Evolutionary conservation across 2,888 invertebrate species (phyloP), one percentile per base, ranked within the genome.

Genomic region (Phorcus lineatus): DNA sequence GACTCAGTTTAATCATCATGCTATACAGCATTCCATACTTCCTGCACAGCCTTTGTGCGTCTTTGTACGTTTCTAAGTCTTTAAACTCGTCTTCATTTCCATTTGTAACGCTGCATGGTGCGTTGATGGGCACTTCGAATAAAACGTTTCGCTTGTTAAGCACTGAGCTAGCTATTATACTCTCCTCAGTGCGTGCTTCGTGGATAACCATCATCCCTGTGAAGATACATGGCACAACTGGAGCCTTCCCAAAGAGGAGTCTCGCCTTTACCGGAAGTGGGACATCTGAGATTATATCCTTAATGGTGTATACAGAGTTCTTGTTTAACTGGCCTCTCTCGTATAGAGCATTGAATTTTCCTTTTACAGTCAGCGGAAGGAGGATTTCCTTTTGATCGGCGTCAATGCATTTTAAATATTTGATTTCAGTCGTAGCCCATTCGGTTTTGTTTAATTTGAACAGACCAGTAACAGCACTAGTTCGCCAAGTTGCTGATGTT

Each of bases 241-340:
- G 91, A 0, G 89, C 86, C 79, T 90, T 91, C 9, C 91, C 91
- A 80, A 85, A 91, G 24, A 91, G 84, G 54, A 91, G 85, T 24
- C 90, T 80, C 9, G 89, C 90, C 81, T 88, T 90, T n/a, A 90
- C 24, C 16, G 91, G 90, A 52, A 90, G 82, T 1, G 86, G 77
- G 24, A 89, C 86, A 40, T 89, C 86, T 0, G 82, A 75, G 16
- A 88, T 70, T 17, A 91, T 82, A 78, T 91, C 90, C 80, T 90
- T 90, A 84, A 91, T 87, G 36, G 86, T 84, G 80, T 88, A 90
- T 2, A 91, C 86, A 1, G 88, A 83, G 70, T 87, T 85, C 11
- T 80, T 81, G 77, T 87, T 86, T n/a, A 85, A 81, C 6, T 81
- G 81, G 0, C 87, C 89, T 74, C 82, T 84, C 75, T 91, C 88